Percentiles rank a stretch among this genome's conserved stretches.
These are phyloP conservation scores for Oreochromis tanganicae DNA, from an alignment of 2,113 vertebrate species.

Conservation along the genomic window DNA sequence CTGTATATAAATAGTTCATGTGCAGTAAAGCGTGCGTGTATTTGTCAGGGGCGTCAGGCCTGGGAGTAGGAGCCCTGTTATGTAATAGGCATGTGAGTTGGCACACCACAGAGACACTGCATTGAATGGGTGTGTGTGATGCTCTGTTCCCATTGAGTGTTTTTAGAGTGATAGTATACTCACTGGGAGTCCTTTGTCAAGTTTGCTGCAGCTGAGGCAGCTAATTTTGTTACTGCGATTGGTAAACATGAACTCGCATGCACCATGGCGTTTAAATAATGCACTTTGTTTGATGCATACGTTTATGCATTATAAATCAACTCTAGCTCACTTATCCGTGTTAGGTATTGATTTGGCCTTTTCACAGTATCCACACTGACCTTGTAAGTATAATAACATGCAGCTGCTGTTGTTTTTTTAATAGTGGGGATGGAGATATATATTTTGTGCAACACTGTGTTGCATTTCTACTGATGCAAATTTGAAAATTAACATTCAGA, in stretches of 20 bases:
- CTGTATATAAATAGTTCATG: conserved; percentile 71
- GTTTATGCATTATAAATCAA: not conserved
- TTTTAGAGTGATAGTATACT: conserved; percentile 48
- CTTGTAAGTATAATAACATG: not conserved
- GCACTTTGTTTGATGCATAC: not conserved
- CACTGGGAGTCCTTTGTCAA: conserved; percentile 36
- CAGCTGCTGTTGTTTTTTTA: not conserved
- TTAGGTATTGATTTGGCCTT: not conserved
- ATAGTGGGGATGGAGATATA: not conserved
- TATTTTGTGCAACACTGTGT: not conserved
- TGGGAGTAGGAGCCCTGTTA: conserved; percentile 67
- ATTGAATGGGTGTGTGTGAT: conserved; percentile 53
- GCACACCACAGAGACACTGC: conserved; percentile 58
- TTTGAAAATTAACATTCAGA: not conserved
- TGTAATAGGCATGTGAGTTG: conserved; percentile 75
- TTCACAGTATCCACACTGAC: not conserved
- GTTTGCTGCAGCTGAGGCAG: conserved; percentile 36
- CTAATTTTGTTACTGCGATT: not conserved
- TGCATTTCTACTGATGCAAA: not conserved
- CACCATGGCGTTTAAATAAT: not conserved
- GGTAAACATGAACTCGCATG: not conserved
- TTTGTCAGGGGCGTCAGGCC: conserved; percentile 55
- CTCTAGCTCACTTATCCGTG: not conserved
- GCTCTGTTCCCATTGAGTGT: conserved; percentile 57
- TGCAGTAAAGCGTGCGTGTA: conserved; percentile 69